Base-by-base conservation (phyloP, 2,888 invertebrate genomes). In the Conus canariensis region DNA sequence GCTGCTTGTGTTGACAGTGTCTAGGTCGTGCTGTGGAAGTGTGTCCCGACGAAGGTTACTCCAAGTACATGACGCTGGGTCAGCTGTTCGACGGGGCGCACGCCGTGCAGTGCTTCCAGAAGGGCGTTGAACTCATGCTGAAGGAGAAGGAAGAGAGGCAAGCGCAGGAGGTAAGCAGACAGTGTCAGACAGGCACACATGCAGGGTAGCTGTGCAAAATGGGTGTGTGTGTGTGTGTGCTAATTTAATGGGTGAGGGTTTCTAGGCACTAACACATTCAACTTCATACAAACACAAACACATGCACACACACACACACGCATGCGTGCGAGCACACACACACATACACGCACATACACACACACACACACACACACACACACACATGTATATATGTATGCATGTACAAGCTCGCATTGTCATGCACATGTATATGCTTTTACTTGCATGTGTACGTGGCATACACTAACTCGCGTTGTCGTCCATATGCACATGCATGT, bases 51-150 rank as follows among this genome's bases (percentile, higher is more conserved):
- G 91, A 93, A 86, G 96, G 96, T 7, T 95, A 96, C 92, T 92
- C 94, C n/a, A 97, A 96, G 92, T 97, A 96, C 92, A 96, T 97
- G 95, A 96, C 96, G 90, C 93, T 96, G 90, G 97, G 96, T 7
- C 97, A 97, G 92, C 93, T 97, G 90, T 93, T 95, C 91, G 94
- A 95, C 67, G 96, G 96, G 7, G 93, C 94, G 45, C 95, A 96
- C 45, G 95, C 96, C 10, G 94, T 96, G 58, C 91, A 95, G 87
- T 96, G 94, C 92, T 97, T 96, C 91, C 94, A 94, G 90, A 96
- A 96, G 90, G 97, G 96, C 16, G 96, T 96, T 82, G 95, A 96
- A 90, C 92, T 97, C 59, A 95, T 96, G 95, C 88, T 95, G 89
- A 94, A 94, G 87, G 94, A 94, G 90, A 94, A 94, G 83, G 93